Percentiles rank a stretch among this genome's conserved stretches.
These are phyloP conservation scores for Agriopis aurantiaria DNA, from an alignment of 2,888 invertebrate genomes.

Conservation along the genomic window DNA sequence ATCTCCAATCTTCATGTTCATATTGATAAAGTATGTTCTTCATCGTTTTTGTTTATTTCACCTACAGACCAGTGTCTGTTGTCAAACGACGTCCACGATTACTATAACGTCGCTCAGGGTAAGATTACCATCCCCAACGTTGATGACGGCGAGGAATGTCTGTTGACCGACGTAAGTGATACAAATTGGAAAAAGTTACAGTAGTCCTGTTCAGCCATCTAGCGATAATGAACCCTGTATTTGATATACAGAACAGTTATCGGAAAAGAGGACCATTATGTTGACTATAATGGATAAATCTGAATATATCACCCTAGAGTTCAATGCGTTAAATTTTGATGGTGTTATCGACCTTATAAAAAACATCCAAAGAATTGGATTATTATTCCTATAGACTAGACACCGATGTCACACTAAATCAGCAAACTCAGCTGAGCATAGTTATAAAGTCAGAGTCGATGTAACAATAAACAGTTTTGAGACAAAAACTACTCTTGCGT, in stretches of 20 bases:
- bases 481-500: constrained; percentile 35
- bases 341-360: constrained; percentile 16
- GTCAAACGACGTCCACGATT: constrained; percentile 96
- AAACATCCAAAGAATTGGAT: constrained; percentile 29
- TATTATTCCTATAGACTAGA: constrained; percentile 1
- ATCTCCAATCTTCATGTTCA: constrained; percentile 26
- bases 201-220: constrained; percentile 45
- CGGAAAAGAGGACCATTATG: constrained; percentile 52
- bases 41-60: constrained; percentile 63
- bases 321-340: constrained; percentile 2
- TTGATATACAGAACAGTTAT: constrained; percentile 43
- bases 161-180: constrained; percentile 94
- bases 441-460: constrained; percentile 10
- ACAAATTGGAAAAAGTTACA: constrained; percentile 39
- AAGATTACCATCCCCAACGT: constrained; percentile 97
- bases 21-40: constrained; percentile 20
- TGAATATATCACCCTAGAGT: constrained; percentile 6
- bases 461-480: constrained; percentile 29
- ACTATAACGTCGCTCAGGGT: constrained; percentile 98
- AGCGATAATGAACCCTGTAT: constrained; percentile 47
- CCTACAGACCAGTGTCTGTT: constrained; percentile 92
- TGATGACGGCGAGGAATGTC: constrained; percentile 97
- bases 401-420: background rate
- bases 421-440: constrained; percentile 2
- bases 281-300: constrained; percentile 56